phyloP scores from a whole-genome alignment of 2,888 invertebrate genomes.

The Brachyptera risi region DNA sequence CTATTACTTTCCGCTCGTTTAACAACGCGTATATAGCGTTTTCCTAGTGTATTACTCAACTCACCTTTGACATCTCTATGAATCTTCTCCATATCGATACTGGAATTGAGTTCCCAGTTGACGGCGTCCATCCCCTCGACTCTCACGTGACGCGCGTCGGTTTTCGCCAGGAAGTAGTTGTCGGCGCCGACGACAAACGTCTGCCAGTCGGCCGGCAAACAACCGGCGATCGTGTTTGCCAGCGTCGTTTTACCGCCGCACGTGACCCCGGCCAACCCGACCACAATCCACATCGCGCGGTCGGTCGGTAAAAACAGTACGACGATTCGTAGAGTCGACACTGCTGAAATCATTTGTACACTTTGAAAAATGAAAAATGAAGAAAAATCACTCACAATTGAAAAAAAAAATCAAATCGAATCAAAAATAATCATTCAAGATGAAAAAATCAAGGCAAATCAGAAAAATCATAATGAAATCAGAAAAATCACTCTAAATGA shows the following conservation, averaged over 20 bases:
- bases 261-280: conserved; percentile 39
- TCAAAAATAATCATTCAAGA: no score
- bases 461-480: no score
- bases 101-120: conserved; percentile 33
- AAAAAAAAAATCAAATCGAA: no score
- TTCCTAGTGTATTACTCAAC: no score
- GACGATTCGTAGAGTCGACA: not conserved
- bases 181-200: conserved; percentile 35
- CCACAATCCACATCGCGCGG: conserved; percentile 33
- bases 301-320: not conserved
- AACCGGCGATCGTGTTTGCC: conserved; percentile 30
- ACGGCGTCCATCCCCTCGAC: conserved; percentile 25
- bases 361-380: no score
- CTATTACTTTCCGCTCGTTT: no score
- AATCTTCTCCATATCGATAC: conserved; percentile 35
- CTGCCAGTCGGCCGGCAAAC: conserved; percentile 23
- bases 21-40: no score
- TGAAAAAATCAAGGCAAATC: no score
- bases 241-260: conserved; percentile 41
- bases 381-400: no score
- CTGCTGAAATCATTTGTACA: no score
- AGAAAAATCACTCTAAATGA: no score
- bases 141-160: conserved; percentile 23
- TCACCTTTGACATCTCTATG: conserved; percentile 22
- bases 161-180: conserved; percentile 33